phyloP scores from a whole-genome alignment of 2,113 vertebrate genomes.

The Barnardius zonarius region DNA sequence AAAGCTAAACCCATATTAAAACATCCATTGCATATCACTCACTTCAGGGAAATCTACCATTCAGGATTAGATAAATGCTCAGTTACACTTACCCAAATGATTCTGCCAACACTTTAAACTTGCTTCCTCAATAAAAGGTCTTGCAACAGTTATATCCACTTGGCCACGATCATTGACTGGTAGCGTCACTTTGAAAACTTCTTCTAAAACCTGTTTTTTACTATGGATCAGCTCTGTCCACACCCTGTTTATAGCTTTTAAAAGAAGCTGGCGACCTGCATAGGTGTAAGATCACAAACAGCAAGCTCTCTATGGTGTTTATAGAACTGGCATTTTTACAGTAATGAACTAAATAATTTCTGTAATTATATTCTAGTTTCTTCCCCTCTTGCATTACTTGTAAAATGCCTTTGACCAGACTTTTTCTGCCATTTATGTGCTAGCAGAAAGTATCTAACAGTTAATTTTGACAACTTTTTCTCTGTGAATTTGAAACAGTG shows the following conservation, averaged over 20 bases:
- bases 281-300: neutral
- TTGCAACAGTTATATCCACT: slow-evolving; percentile 87
- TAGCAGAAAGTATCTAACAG: neutral
- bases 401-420: neutral
- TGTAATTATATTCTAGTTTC: neutral
- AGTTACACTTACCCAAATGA: slow-evolving; percentile 84
- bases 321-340: neutral
- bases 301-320: neutral
- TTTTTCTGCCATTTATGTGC: neutral
- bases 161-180: slow-evolving; percentile 94
- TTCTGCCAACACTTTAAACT: slow-evolving; percentile 96
- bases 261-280: slow-evolving; percentile 91
- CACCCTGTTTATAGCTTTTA: slow-evolving; percentile 96
- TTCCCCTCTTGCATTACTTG: neutral
- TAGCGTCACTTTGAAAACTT: slow-evolving; percentile 92
- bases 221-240: slow-evolving; percentile 98
- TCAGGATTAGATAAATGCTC: neutral
- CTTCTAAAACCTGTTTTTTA: slow-evolving; percentile 93
- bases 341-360: neutral
- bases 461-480: neutral
- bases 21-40: neutral
- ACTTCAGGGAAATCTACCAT: neutral
- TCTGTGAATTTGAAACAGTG: neutral
- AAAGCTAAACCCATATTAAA: neutral
- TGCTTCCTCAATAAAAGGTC: slow-evolving; percentile 89